Conservation (phyloP, 2,113 vertebrate genomes). For the Percina caprodes region DNA sequence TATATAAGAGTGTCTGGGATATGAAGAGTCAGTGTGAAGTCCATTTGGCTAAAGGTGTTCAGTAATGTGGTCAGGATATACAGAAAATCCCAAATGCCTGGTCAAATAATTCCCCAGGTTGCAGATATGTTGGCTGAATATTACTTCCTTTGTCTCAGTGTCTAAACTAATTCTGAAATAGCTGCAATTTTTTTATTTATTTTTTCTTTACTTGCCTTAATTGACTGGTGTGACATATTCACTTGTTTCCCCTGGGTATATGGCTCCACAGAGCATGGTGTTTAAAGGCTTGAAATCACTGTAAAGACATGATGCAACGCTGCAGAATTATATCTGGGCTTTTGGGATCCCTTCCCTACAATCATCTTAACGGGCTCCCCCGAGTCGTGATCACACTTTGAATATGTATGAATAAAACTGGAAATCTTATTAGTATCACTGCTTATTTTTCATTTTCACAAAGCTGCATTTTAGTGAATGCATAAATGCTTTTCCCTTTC, state of each 20-base stretch:
- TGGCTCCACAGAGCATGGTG: slow-evolving; percentile 18
- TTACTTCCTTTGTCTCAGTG: not conserved
- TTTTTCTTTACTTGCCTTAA: slow-evolving; percentile 40
- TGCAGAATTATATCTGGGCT: slow-evolving; percentile 55
- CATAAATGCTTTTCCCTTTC: slow-evolving; percentile 15
- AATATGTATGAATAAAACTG: not conserved
- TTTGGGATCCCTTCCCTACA: slow-evolving; percentile 53
- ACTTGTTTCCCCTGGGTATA: slow-evolving; percentile 33
- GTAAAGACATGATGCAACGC: slow-evolving; percentile 49
- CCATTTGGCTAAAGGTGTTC: not conserved
- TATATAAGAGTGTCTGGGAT: not conserved
- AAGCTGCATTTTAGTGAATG: slow-evolving; percentile 23
- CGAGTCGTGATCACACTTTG: slow-evolving; percentile 10
- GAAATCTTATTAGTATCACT: slow-evolving; percentile 41
- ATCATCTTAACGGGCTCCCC: slow-evolving; percentile 50
- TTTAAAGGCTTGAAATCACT: slow-evolving; percentile 58
- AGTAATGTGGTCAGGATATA: not conserved
- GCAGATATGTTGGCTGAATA: not conserved
- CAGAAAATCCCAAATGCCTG: not conserved
- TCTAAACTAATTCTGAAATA: slow-evolving; percentile 45
- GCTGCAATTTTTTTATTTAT: not conserved
- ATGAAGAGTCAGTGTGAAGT: not conserved
- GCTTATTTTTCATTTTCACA: slow-evolving; percentile 15
- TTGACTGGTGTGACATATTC: slow-evolving; percentile 63
- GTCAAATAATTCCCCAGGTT: slow-evolving; percentile 1